Percentiles rank a stretch among this genome's conserved stretches.
These are phyloP conservation scores for Piscicola geometra DNA, from an alignment of 2,888 invertebrate genomes.

Conservation along the genomic window DNA sequence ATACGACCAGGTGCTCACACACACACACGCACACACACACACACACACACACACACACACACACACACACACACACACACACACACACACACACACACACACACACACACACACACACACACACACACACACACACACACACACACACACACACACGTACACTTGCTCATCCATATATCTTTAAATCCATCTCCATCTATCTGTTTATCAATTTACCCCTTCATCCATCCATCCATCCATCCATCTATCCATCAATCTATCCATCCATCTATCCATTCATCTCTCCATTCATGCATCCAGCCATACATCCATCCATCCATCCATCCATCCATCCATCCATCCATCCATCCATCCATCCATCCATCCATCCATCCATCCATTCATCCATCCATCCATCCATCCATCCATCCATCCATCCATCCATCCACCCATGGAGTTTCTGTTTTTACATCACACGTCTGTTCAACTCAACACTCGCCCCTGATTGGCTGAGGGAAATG, in stretches of 20 bases:
- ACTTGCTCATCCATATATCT: not conserved
- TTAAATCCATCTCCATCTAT: not conserved
- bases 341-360: not conserved
- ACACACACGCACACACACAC: not conserved
- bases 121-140: constrained; percentile 18
- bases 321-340: not conserved
- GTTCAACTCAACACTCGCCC: too few relatives aligned
- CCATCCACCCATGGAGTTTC: not conserved
- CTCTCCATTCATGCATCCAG: not conserved
- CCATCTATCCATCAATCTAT: not conserved
- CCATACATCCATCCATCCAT: not conserved
- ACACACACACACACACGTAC: constrained; percentile 20
- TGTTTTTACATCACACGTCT: too few relatives aligned
- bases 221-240: not conserved
- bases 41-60: constrained; percentile 5
- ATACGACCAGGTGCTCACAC: not conserved
- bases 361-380: not conserved
- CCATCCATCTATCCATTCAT: not conserved
- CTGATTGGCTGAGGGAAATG: too few relatives aligned
- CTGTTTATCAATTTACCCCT: not conserved
- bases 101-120: constrained; percentile 6
- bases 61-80: constrained; percentile 6
- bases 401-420: not conserved
- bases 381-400: not conserved
- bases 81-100: constrained; percentile 16